Conservation (phyloP, 1,140 invertebrate species). For the Caenorhabditis latens region DNA sequence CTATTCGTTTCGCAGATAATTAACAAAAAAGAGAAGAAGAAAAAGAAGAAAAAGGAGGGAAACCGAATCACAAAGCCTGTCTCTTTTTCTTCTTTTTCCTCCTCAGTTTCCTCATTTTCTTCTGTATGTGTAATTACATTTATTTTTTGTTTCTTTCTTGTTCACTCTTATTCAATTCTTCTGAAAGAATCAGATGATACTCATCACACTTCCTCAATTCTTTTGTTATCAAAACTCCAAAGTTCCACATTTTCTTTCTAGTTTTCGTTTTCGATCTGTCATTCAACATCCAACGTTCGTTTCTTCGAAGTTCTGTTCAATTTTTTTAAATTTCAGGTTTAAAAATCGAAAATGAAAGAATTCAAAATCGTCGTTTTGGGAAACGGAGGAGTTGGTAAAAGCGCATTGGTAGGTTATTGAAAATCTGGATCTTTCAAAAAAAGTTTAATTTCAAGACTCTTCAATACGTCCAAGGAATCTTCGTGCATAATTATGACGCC, state of each 20-base stretch:
- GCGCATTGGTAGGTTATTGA: not conserved
- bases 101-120: slow-evolving; percentile 44
- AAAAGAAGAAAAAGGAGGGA: not conserved
- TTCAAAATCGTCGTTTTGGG: slow-evolving; percentile 44
- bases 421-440: not conserved
- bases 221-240: slow-evolving; percentile 22
- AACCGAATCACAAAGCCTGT: slow-evolving; percentile 46
- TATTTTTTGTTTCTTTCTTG: slow-evolving; percentile 12
- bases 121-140: slow-evolving; percentile 31
- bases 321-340: not conserved
- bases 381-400: slow-evolving; percentile 37
- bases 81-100: slow-evolving; percentile 20
- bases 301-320: not conserved
- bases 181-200: slow-evolving; percentile 16
- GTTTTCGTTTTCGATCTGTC: not conserved
- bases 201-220: slow-evolving; percentile 13
- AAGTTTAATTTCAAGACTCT: not conserved
- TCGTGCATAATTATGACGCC: slow-evolving; percentile 38
- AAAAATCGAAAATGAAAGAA: slow-evolving; percentile 7
- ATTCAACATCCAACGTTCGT: not conserved
- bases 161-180: slow-evolving; percentile 55
- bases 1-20: slow-evolving; percentile 50
- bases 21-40: slow-evolving; percentile 10
- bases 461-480: slow-evolving; percentile 43
- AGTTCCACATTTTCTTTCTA: not conserved